These are phyloP conservation scores for Callipepla squamata DNA, from an alignment of 2,113 vertebrate species.

Conservation along the genomic window DNA sequence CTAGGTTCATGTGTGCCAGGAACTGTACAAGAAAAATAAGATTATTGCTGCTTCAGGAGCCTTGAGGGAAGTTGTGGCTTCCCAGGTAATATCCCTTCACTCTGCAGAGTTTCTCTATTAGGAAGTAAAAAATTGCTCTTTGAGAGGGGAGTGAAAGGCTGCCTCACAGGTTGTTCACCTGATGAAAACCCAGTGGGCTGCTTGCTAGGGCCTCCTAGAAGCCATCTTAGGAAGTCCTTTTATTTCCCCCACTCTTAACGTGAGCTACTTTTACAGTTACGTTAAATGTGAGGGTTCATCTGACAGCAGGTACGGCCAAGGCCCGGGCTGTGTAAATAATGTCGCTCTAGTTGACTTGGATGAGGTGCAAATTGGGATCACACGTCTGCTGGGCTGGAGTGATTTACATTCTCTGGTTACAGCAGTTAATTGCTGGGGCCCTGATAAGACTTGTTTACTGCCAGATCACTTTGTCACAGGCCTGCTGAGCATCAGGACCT, in stretches of 20 bases:
- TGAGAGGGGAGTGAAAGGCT: neutral
- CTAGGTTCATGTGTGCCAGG: neutral
- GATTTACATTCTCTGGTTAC: conserved; percentile 79
- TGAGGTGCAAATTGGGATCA: conserved; percentile 86
- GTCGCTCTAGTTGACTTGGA: conserved; percentile 80
- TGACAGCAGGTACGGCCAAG: conserved; percentile 77
- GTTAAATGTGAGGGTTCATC: conserved; percentile 18
- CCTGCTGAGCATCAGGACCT: conserved; percentile 53
- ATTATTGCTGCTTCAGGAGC: conserved; percentile 22
- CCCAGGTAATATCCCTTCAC: neutral
- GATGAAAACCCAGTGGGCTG: neutral
- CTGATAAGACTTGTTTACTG: conserved; percentile 75
- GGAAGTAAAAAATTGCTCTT: neutral
- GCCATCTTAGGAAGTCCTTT: neutral
- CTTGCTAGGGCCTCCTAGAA: neutral
- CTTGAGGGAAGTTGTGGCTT: conserved; percentile 8
- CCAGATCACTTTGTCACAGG: neutral
- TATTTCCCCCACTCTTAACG: neutral
- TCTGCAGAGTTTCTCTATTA: neutral
- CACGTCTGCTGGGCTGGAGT: conserved; percentile 72
- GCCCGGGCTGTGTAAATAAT: conserved; percentile 83
- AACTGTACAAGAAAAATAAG: neutral
- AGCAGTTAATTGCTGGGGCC: conserved; percentile 68
- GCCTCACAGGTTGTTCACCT: neutral
- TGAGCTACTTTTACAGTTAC: neutral